phyloP scores from a whole-genome alignment of 2,888 invertebrate species.

The Hermodice carunculata region DNA sequence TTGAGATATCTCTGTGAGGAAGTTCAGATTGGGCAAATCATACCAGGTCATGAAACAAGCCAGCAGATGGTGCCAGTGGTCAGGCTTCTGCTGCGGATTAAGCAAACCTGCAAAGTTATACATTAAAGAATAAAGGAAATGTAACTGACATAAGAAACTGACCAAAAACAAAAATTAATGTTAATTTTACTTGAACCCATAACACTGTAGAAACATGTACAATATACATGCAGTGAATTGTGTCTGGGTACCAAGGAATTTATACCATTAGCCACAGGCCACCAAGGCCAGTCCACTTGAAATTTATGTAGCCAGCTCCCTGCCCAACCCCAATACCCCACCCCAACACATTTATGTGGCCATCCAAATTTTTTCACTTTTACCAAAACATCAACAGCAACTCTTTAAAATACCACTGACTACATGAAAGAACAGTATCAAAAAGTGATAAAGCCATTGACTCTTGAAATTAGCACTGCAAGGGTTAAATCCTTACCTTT shows the following conservation, averaged over 20 bases:
- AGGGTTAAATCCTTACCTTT: not conserved
- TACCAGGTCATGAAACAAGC: conserved; percentile 35
- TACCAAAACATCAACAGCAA: not conserved
- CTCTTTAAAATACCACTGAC: not conserved
- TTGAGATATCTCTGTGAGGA: too few species aligned
- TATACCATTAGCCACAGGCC: too few species aligned
- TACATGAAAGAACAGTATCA: not conserved
- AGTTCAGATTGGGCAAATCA: too few species aligned
- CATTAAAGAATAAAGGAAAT: not conserved
- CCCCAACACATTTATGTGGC: not conserved
- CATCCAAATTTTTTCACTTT: not conserved
- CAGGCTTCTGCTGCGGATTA: not conserved
- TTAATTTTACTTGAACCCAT: not conserved
- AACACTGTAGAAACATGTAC: not conserved
- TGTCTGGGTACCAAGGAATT: too few species aligned
- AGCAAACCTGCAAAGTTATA: conserved; percentile 3
- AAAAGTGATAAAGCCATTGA: not conserved
- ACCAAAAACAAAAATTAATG: not conserved
- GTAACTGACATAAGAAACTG: not conserved
- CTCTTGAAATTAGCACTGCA: not conserved
- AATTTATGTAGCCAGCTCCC: too few species aligned
- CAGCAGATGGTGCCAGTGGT: conserved; percentile 6
- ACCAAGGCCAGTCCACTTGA: not conserved
- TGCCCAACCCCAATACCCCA: too few species aligned
- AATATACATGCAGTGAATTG: too few species aligned